Conservation (phyloP, 1,140 invertebrate genomes). For the Musca domestica region DNA sequence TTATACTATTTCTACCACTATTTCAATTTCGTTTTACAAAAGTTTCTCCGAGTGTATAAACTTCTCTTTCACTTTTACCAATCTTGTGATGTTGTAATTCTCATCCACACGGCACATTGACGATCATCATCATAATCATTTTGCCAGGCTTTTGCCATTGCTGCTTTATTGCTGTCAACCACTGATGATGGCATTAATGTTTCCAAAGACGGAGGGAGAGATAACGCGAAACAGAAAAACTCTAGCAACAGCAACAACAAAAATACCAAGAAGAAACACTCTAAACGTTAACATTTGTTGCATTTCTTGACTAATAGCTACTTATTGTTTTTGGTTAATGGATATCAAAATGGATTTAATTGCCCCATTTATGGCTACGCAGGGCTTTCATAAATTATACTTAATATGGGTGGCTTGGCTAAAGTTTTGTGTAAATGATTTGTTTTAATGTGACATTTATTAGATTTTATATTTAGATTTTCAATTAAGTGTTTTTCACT, state of each 20-base stretch:
- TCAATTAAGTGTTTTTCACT: no score
- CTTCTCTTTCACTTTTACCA: no score
- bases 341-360: conserved; percentile 23
- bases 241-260: no score
- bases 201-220: not conserved
- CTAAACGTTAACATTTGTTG: conserved; percentile 11
- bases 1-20: no score
- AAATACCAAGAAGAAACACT: conserved; percentile 1
- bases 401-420: conserved; percentile 19
- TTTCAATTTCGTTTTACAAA: no score
- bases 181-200: no score
- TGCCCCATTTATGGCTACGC: conserved; percentile 19
- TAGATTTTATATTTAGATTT: not conserved
- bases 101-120: no score
- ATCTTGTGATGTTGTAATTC: no score
- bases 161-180: no score
- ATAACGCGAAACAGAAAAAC: not conserved
- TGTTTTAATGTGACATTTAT: conserved; percentile 23
- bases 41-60: no score
- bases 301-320: conserved; percentile 22
- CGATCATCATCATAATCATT: no score
- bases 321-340: conserved; percentile 22
- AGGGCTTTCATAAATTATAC: conserved; percentile 22
- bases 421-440: conserved; percentile 22
- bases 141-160: no score